Conservation (phyloP, 2,888 invertebrate genomes). For the Drosophila falleni region DNA sequence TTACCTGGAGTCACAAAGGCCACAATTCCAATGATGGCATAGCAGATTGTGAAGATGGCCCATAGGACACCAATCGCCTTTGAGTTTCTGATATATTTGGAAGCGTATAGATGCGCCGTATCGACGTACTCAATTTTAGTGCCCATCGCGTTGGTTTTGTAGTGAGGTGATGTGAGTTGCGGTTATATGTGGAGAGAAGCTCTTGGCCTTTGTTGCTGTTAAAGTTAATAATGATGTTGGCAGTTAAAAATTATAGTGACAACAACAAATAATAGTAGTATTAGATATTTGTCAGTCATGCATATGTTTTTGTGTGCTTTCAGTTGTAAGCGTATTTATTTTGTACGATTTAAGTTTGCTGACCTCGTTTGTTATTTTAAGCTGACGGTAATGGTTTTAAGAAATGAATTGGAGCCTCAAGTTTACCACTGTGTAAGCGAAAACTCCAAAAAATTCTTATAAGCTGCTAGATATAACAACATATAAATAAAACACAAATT, state of each 20-base stretch:
- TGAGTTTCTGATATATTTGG: slow-evolving; percentile 95
- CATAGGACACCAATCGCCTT: slow-evolving; percentile 98
- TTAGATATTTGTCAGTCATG: slow-evolving; percentile 61
- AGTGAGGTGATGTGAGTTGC: background rate
- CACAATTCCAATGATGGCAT: slow-evolving; percentile 97
- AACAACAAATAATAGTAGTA: slow-evolving; percentile 16
- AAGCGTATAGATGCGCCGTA: slow-evolving; percentile 95
- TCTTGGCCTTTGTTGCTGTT: slow-evolving; percentile 34
- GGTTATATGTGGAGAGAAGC: background rate
- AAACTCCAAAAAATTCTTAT: background rate
- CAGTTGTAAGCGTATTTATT: slow-evolving; percentile 68
- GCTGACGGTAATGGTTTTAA: slow-evolving; percentile 18
- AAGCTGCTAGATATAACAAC: background rate
- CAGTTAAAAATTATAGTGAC: slow-evolving; percentile 32
- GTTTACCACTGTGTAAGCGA: slow-evolving; percentile 8
- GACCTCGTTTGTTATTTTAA: slow-evolving; percentile 64
- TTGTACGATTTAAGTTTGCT: slow-evolving; percentile 68
- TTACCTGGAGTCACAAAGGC: slow-evolving; percentile 95
- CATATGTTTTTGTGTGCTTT: slow-evolving; percentile 40
- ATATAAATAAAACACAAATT: background rate
- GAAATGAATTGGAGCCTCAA: slow-evolving; percentile 54
- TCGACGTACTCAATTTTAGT: slow-evolving; percentile 97
- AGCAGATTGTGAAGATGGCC: slow-evolving; percentile 99
- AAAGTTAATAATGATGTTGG: slow-evolving; percentile 46
- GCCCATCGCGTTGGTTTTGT: slow-evolving; percentile 87